Conservation (phyloP, 2,888 invertebrate species). For the Metacarcinus magister region DNA sequence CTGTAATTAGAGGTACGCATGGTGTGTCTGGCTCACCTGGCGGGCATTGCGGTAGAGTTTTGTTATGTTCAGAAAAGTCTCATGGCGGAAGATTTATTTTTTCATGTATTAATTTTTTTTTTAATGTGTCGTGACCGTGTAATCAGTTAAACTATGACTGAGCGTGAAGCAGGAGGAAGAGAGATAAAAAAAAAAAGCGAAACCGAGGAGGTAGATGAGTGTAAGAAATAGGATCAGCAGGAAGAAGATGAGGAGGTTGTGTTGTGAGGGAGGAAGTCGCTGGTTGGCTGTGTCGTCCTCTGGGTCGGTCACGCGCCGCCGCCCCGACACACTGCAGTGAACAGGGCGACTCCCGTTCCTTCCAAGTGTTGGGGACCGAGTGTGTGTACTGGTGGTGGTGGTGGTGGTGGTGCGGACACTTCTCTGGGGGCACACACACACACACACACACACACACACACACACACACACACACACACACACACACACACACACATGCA, state of each 20-base stretch:
- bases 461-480: slow-evolving; percentile 15
- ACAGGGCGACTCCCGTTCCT: background rate
- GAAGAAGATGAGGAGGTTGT: slow-evolving; percentile 28
- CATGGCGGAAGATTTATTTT: background rate
- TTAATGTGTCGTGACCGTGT: background rate
- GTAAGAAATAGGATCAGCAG: background rate
- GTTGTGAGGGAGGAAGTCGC: background rate
- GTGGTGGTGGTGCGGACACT: background rate
- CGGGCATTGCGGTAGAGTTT: background rate
- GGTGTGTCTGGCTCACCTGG: background rate
- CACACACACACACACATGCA: slow-evolving; percentile 32
- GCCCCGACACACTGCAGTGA: background rate
- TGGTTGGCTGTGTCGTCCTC: slow-evolving; percentile 1
- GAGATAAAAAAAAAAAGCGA: background rate
- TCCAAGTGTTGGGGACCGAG: background rate
- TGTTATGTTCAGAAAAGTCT: background rate
- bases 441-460: slow-evolving; percentile 26
- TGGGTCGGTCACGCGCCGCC: slow-evolving; percentile 26
- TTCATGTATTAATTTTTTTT: background rate
- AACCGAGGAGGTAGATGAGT: background rate
- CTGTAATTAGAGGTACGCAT: background rate
- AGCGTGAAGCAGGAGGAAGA: background rate
- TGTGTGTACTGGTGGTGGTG: slow-evolving; percentile 8
- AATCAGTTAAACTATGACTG: no score
- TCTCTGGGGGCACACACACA: background rate